Evolutionary conservation across 2,797 vertebrate genomes (phyloP).

Genomic region (Acanthornis magna): DNA sequence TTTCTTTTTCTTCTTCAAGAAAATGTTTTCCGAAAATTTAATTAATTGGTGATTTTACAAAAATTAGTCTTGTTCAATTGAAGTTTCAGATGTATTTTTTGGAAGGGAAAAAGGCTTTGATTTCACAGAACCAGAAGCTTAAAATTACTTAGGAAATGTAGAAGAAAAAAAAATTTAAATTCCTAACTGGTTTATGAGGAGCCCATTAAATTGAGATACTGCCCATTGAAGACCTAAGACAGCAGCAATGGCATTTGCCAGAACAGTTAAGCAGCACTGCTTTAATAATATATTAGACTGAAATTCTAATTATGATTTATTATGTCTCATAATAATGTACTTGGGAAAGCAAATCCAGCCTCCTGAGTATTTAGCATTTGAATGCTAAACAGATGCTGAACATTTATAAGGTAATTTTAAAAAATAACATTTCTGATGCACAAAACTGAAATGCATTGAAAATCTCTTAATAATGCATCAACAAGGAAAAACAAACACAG

Average conservation of each 20-base stretch:
- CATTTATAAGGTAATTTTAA: not conserved
- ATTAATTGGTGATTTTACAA: not conserved
- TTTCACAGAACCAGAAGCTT: not conserved
- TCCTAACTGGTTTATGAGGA: slow-evolving; percentile 5
- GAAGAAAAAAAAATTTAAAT: not conserved
- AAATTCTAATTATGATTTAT: slow-evolving; percentile 43
- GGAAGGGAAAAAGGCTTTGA: not conserved
- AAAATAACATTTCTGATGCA: not conserved
- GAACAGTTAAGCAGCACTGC: not conserved
- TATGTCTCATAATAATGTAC: not conserved
- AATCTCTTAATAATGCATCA: not conserved
- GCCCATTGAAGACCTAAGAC: not conserved
- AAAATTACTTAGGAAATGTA: not conserved
- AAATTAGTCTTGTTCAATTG: not conserved
- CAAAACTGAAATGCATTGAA: not conserved
- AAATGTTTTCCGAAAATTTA: not conserved
- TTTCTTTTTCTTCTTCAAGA: not conserved
- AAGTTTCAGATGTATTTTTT: not conserved
- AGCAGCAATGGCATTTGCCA: slow-evolving; percentile 20
- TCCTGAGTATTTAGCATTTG: not conserved
- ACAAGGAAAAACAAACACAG: not conserved
- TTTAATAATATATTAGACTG: slow-evolving; percentile 33
- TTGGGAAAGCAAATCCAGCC: slow-evolving; percentile 12
- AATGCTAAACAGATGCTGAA: not conserved
- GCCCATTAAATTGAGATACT: slow-evolving; percentile 17